A percentile compares a stretch with the other conserved stretches of the same genome.
Evolutionary conservation across 1,140 invertebrate species (phyloP).

Genomic region (Tetramorium parvispinum): DNA sequence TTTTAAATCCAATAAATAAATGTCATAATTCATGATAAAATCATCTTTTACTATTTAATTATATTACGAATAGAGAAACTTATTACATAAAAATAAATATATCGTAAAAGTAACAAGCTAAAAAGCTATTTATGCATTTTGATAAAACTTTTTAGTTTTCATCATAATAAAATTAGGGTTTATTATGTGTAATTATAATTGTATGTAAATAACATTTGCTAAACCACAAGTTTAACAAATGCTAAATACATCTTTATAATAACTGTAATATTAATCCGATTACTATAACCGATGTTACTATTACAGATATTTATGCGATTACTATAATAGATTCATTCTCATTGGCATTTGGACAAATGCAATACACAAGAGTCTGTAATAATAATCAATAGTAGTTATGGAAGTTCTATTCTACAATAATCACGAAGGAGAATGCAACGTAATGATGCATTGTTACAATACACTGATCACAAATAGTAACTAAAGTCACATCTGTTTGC

Average conservation of each 20-base stretch:
- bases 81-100: not conserved
- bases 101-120: not conserved
- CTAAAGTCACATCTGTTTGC: slow-evolving; percentile 16
- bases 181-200: not conserved
- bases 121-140: not conserved
- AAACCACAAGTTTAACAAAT: not conserved
- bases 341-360: not conserved
- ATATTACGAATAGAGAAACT: not conserved
- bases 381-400: slow-evolving; percentile 36
- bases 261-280: not conserved
- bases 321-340: not conserved
- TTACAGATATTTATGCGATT: too few relatives aligned
- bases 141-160: not conserved
- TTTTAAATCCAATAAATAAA: slow-evolving; percentile 1
- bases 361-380: not conserved
- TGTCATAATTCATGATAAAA: not conserved
- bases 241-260: not conserved
- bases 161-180: not conserved
- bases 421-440: slow-evolving; percentile 21
- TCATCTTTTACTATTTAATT: not conserved
- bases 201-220: not conserved
- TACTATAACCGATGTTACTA: too few relatives aligned
- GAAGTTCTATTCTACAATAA: not conserved
- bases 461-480: slow-evolving; percentile 35
- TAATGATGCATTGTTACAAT: slow-evolving; percentile 43